These are phyloP conservation scores for Gonioctena quinquepunctata DNA, from an alignment of 1,140 invertebrate genomes.

Conservation along the genomic window DNA sequence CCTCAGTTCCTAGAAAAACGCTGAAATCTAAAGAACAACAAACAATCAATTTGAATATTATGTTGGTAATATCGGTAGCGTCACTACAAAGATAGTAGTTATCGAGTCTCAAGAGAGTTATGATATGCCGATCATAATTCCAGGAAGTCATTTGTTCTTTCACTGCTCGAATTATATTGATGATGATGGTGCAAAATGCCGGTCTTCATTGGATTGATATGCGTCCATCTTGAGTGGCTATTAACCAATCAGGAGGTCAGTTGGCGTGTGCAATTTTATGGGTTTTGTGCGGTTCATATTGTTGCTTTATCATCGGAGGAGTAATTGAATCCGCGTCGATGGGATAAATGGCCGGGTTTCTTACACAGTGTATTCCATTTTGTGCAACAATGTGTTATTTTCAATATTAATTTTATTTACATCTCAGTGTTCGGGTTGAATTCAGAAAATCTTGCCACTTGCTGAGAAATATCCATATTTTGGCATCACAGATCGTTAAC, in stretches of 20 bases:
- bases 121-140: not conserved
- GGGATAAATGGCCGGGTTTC: not conserved
- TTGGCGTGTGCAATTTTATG: not conserved
- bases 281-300: not conserved
- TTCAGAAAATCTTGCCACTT: too few relatives aligned
- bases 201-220: not conserved
- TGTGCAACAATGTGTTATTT: too few relatives aligned
- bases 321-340: not conserved
- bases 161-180: not conserved
- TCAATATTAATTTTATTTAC: too few relatives aligned
- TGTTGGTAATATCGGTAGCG: not conserved
- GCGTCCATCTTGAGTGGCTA: not conserved
- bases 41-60: not conserved
- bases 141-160: not conserved
- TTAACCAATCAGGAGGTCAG: not conserved
- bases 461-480: too few relatives aligned
- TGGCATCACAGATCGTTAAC: too few relatives aligned
- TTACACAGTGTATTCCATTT: too few relatives aligned
- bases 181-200: not conserved
- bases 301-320: not conserved
- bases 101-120: not conserved
- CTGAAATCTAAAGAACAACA: not conserved
- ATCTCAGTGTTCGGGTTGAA: too few relatives aligned
- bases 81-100: not conserved
- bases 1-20: not conserved